Evolutionary conservation across 1,140 invertebrate genomes (phyloP).

Genomic region (Delia radicum): DNA sequence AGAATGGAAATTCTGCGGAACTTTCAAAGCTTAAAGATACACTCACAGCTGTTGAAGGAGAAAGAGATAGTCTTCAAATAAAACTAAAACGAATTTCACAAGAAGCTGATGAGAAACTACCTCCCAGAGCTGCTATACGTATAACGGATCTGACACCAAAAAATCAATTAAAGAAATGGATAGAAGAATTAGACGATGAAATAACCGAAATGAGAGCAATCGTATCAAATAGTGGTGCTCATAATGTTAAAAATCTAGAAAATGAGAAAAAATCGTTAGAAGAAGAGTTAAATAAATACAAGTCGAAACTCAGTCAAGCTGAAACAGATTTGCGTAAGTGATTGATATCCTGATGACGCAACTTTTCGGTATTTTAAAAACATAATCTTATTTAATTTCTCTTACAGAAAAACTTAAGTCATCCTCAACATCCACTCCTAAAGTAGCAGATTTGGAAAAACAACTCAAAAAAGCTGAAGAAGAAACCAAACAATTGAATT

Average conservation of each 20-base stretch:
- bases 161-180: conserved; percentile 52
- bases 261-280: conserved; percentile 39
- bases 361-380: not conserved
- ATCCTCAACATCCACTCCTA: conserved; percentile 35
- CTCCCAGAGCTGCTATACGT: conserved; percentile 42
- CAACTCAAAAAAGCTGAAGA: conserved; percentile 49
- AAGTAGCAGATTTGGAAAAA: conserved; percentile 43
- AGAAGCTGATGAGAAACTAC: conserved; percentile 44
- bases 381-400: not conserved
- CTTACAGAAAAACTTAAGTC: conserved; percentile 38
- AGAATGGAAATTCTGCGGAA: conserved; percentile 34
- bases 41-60: conserved; percentile 36
- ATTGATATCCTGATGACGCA: not conserved
- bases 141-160: conserved; percentile 51
- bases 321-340: conserved; percentile 44
- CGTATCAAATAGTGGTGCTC: conserved; percentile 36
- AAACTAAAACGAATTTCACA: conserved; percentile 45
- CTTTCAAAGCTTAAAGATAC: conserved; percentile 44
- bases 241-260: conserved; percentile 45
- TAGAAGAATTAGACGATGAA: conserved; percentile 54
- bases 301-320: conserved; percentile 41
- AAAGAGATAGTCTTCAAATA: conserved; percentile 42
- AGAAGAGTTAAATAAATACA: conserved; percentile 43
- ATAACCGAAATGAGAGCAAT: conserved; percentile 48
- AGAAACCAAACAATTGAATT: conserved; percentile 41